phyloP scores from a whole-genome alignment of 2,888 invertebrate genomes.

The Aelia acuminata region DNA sequence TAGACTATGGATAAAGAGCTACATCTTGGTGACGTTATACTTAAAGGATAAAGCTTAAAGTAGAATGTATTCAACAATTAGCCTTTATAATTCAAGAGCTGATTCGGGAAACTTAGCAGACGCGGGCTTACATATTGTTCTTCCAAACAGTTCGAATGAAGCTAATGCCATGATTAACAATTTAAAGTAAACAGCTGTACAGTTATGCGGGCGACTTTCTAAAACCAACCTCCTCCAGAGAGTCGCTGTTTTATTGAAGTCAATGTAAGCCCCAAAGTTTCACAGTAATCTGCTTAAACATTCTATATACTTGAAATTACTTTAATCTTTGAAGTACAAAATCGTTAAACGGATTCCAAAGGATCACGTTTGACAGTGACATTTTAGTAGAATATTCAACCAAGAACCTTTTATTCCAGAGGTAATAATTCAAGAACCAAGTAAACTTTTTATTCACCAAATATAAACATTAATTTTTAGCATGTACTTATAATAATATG shows the following conservation, averaged over 20 bases:
- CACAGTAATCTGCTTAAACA: conserved; percentile 10
- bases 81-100: conserved; percentile 10
- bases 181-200: conserved; percentile 41
- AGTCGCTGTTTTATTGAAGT: conserved; percentile 18
- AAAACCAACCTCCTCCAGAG: not conserved
- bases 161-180: conserved; percentile 31
- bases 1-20: too few relatives aligned
- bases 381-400: too few relatives aligned
- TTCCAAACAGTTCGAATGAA: conserved; percentile 25
- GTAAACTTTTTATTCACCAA: too few relatives aligned
- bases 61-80: not conserved
- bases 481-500: too few relatives aligned
- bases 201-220: not conserved
- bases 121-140: not conserved
- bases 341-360: not conserved
- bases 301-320: not conserved
- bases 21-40: not conserved
- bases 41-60: not conserved
- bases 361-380: not conserved
- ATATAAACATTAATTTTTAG: too few relatives aligned
- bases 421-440: too few relatives aligned
- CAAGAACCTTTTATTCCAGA: too few relatives aligned
- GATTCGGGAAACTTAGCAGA: conserved; percentile 16
- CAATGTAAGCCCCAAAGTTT: conserved; percentile 11
- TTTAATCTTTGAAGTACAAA: conserved; percentile 10